phyloP scores from a whole-genome alignment of 2,113 vertebrate genomes.

The Malurus cyaneus region DNA sequence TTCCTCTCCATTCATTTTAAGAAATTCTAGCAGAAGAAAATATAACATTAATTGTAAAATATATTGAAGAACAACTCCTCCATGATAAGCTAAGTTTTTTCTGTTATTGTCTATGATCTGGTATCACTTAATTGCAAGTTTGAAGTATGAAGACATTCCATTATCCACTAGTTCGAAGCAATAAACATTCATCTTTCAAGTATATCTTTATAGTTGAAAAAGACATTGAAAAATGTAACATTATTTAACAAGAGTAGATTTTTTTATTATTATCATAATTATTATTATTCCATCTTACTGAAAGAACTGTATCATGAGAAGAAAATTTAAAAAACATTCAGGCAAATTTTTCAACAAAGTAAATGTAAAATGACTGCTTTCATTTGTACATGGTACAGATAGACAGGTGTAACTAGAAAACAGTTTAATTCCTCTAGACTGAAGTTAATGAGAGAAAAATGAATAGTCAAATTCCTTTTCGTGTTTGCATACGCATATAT shows the following conservation, averaged over 20 bases:
- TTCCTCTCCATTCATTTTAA: not conserved
- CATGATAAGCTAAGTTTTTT: not conserved
- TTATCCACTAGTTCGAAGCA: not conserved
- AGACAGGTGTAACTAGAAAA: slow-evolving; percentile 14
- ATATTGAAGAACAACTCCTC: not conserved
- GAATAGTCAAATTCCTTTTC: not conserved
- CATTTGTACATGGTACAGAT: slow-evolving; percentile 52
- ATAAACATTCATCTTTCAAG: slow-evolving; percentile 3
- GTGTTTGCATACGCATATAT: not conserved
- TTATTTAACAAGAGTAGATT: not conserved
- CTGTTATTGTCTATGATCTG: not conserved
- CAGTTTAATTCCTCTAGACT: not conserved
- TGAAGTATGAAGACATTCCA: not conserved
- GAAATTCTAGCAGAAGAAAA: not conserved
- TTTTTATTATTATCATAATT: not conserved
- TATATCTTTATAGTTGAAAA: not conserved
- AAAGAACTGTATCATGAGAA: not conserved
- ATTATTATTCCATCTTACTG: slow-evolving; percentile 2
- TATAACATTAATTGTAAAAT: not conserved
- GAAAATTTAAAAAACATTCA: not conserved
- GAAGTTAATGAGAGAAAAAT: not conserved
- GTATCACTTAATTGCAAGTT: not conserved
- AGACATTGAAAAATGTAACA: not conserved
- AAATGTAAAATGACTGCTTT: slow-evolving; percentile 31
- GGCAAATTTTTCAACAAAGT: slow-evolving; percentile 20